Percentiles rank a stretch among this genome's conserved stretches.
Evolutionary conservation across 2,888 invertebrate genomes (phyloP).

Genomic region (Notodonta dromedarius): DNA sequence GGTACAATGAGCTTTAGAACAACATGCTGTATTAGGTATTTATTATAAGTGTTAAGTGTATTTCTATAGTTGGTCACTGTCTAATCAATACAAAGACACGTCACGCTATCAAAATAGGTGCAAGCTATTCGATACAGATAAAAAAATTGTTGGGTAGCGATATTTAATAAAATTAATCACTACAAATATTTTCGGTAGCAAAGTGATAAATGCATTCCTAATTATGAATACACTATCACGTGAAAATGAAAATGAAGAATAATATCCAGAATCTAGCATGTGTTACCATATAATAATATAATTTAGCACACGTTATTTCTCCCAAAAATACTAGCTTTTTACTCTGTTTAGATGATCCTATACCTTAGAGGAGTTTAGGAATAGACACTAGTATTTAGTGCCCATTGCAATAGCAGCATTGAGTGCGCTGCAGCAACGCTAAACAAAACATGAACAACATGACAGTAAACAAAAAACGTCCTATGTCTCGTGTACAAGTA

Average conservation of each 20-base stretch:
- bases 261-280: background rate
- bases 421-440: constrained; percentile 65
- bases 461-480: background rate
- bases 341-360: constrained; percentile 3
- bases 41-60: no score
- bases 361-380: constrained; percentile 44
- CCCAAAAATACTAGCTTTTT: constrained; percentile 7
- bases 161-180: background rate
- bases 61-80: background rate
- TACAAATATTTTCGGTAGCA: background rate
- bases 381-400: constrained; percentile 48
- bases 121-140: no score
- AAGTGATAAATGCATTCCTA: background rate
- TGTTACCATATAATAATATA: background rate
- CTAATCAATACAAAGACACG: background rate
- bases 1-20: no score
- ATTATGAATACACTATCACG: no score
- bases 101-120: background rate
- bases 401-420: constrained; percentile 58
- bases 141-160: no score
- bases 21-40: no score
- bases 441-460: constrained; percentile 41
- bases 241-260: background rate
- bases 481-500: background rate
- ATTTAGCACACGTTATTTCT: background rate